Evolutionary conservation across 2,113 vertebrate genomes (phyloP).

Genomic region (Lepus europaeus): DNA sequence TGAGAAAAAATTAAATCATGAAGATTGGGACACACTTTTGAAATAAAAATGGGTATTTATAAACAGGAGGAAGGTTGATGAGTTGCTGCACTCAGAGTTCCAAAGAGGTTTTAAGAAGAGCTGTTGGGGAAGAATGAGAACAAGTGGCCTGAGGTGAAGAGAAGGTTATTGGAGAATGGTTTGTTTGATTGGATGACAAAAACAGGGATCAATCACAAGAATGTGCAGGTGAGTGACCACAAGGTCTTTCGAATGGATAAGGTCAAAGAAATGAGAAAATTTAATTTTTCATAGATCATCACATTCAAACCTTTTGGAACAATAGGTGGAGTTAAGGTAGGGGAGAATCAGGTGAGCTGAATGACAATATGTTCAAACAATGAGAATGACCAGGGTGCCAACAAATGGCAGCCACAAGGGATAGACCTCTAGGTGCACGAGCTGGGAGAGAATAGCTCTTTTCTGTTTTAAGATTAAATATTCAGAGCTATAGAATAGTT

Average conservation of each 20-base stretch:
- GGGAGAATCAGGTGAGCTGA: not conserved
- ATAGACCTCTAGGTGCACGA: not conserved
- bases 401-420: not conserved
- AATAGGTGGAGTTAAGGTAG: not conserved
- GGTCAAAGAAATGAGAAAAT: not conserved
- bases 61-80: not conserved
- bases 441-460: not conserved
- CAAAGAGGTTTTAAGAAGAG: not conserved
- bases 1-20: conserved; percentile 18
- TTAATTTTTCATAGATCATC: not conserved
- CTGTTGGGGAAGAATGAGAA: not conserved
- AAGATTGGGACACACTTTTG: not conserved
- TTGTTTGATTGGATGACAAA: not conserved
- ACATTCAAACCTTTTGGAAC: not conserved
- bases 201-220: not conserved
- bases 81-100: not conserved
- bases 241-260: not conserved
- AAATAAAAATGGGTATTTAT: not conserved
- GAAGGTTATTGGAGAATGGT: not conserved
- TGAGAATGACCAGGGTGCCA: not conserved
- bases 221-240: not conserved
- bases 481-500: not conserved
- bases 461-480: not conserved
- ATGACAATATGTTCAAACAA: not conserved
- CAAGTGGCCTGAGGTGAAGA: not conserved